Conservation (phyloP, 2,888 invertebrate species). For the Pterostichus madidus region DNA sequence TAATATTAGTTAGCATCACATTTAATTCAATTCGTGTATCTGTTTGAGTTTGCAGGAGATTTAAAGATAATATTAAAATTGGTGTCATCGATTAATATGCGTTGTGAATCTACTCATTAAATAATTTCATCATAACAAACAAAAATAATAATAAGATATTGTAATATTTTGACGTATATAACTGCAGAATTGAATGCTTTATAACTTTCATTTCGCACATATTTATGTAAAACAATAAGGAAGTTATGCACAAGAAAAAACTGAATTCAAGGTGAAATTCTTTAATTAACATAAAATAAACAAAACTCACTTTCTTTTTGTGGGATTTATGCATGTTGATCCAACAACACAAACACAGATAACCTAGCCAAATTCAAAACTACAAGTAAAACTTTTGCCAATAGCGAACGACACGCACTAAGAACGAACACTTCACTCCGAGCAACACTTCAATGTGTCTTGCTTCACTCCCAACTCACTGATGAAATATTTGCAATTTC, state of each 20-base stretch:
- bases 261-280: background rate
- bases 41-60: no score
- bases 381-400: conserved; percentile 16
- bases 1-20: no score
- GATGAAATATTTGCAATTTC: conserved; percentile 40
- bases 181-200: no score
- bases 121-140: no score
- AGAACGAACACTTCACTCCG: background rate
- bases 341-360: conserved; percentile 19
- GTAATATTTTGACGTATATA: no score
- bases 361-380: conserved; percentile 10
- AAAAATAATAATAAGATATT: no score
- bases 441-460: background rate
- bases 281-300: background rate
- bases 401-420: background rate
- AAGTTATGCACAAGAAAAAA: background rate
- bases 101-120: no score
- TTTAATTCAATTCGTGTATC: no score
- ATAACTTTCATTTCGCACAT: no score
- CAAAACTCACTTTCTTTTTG: conserved; percentile 56
- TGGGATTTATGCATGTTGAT: conserved; percentile 56
- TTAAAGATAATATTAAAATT: no score
- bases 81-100: no score
- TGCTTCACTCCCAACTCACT: background rate
- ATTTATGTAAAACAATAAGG: no score